A percentile compares a stretch with the other conserved stretches of the same genome.
Conservation (phyloP, 2,797 vertebrate species). For the Argyrosomus regius region DNA sequence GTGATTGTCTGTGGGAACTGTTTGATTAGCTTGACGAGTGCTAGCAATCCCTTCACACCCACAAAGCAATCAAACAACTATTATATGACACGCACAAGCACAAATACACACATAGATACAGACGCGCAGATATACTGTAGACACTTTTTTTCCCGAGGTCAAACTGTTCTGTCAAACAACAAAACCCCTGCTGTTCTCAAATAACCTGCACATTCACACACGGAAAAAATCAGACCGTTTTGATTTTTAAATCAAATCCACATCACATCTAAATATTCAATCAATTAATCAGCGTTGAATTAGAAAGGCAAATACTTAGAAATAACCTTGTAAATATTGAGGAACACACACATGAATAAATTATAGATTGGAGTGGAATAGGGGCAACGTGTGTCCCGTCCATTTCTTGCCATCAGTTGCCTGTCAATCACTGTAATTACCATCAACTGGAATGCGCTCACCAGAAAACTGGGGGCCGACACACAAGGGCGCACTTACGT, state of each 20-base stretch:
- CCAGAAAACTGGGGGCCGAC: conserved; percentile 49
- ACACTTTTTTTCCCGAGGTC: conserved; percentile 49
- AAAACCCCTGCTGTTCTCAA: conserved; percentile 29
- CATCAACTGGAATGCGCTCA: conserved; percentile 65
- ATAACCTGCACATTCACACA: conserved; percentile 11
- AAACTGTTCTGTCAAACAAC: conserved; percentile 47
- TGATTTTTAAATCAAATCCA: conserved; percentile 67
- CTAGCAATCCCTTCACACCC: conserved; percentile 72
- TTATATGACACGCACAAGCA: conserved; percentile 53
- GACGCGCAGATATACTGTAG: conserved; percentile 13
- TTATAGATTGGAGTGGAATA: conserved; percentile 45
- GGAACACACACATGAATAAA: conserved; percentile 66
- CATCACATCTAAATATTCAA: conserved; percentile 59
- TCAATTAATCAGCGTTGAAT: conserved; percentile 62
- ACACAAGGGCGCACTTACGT: conserved; percentile 42
- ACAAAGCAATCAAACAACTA: conserved; percentile 77
- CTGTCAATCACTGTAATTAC: conserved; percentile 77
- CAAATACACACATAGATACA: conserved; percentile 29
- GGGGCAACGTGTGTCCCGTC: conserved; percentile 39
- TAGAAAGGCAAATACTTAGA: conserved; percentile 58
- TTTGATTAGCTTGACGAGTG: conserved; percentile 79
- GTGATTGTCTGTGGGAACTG: conserved; percentile 76
- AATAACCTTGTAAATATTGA: conserved; percentile 73
- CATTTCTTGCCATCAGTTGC: conserved; percentile 66
- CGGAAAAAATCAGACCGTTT: conserved; percentile 36